Evolutionary conservation across 2,113 vertebrate genomes (phyloP).

Genomic region (Sclerurus mexicanus): DNA sequence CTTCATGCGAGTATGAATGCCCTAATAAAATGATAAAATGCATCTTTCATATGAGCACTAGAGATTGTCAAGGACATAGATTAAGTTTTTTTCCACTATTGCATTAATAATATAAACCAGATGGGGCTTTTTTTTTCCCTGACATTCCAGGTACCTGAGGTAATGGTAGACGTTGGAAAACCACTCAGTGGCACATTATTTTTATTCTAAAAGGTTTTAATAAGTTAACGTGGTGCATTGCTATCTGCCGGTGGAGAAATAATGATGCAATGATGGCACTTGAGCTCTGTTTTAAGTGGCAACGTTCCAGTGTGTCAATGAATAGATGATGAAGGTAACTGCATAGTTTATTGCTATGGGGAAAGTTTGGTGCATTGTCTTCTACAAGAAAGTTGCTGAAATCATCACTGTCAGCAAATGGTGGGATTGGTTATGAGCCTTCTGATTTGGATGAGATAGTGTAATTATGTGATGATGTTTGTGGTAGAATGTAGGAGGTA

Average conservation of each 20-base stretch:
- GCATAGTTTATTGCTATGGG: constrained; percentile 24
- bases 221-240: not conserved
- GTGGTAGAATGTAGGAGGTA: constrained; percentile 13
- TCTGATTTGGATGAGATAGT: constrained; percentile 32
- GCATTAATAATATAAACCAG: constrained; percentile 88
- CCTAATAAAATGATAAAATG: constrained; percentile 81
- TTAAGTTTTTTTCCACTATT: constrained; percentile 41
- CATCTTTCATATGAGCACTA: constrained; percentile 79
- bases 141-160: constrained; percentile 90
- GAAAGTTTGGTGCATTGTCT: constrained; percentile 36
- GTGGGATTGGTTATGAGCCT: not conserved
- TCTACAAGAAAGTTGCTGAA: constrained; percentile 23
- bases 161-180: constrained; percentile 76
- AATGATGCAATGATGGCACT: constrained; percentile 14
- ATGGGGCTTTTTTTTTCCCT: constrained; percentile 72
- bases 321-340: constrained; percentile 51
- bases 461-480: constrained; percentile 35
- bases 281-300: constrained; percentile 56
- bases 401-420: constrained; percentile 31
- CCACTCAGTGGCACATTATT: constrained; percentile 73
- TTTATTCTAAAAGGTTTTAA: constrained; percentile 57
- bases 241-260: constrained; percentile 37
- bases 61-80: constrained; percentile 76
- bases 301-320: constrained; percentile 36
- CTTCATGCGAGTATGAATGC: constrained; percentile 69